Conservation (phyloP, 2,888 invertebrate genomes). For the Tetanocera ferruginea region DNA sequence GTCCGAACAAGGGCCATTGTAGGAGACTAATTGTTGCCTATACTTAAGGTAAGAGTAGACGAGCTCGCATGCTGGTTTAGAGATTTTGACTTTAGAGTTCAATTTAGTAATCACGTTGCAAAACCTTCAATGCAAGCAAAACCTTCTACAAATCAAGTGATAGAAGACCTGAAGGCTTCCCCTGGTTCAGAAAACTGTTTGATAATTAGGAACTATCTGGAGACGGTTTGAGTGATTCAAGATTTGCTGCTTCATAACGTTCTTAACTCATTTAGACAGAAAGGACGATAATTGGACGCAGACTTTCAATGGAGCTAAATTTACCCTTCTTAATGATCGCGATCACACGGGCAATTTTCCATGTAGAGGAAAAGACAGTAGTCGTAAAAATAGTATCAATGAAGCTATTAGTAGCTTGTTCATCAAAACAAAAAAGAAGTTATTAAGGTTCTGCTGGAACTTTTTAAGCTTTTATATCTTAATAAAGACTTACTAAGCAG, state of each 20-base stretch:
- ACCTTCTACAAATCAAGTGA: too few species aligned
- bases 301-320: too few species aligned
- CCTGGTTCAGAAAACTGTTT: not conserved
- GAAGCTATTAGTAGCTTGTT: too few species aligned
- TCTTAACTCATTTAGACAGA: not conserved
- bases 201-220: not conserved
- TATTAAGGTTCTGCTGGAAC: too few species aligned
- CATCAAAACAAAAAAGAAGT: too few species aligned
- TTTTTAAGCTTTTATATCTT: too few species aligned
- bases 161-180: not conserved
- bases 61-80: not conserved
- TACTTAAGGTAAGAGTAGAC: not conserved
- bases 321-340: too few species aligned
- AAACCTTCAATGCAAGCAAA: not conserved
- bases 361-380: not conserved
- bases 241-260: not conserved
- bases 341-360: not conserved
- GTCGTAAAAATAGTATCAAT: not conserved
- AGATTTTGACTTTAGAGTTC: not conserved
- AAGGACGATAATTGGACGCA: not conserved
- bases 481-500: too few species aligned
- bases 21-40: too few species aligned
- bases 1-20: not conserved
- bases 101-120: not conserved
- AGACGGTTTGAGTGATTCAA: not conserved